Percentiles rank a stretch among this genome's conserved stretches.
Evolutionary conservation across 2,113 vertebrate genomes (phyloP).

Genomic region (Shinisaurus crocodilurus): DNA sequence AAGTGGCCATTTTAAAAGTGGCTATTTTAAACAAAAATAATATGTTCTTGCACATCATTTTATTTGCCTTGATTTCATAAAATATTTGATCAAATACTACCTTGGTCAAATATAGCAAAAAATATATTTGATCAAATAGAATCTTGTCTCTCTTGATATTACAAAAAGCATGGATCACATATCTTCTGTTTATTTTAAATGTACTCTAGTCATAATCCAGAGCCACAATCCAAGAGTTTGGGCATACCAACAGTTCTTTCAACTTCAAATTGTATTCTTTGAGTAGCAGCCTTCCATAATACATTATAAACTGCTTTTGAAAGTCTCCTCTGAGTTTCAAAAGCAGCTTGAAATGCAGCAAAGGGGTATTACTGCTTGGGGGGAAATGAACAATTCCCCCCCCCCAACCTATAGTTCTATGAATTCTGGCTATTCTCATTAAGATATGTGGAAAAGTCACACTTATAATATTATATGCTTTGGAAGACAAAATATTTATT

Average conservation of each 20-base stretch:
- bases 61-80: conserved; percentile 30
- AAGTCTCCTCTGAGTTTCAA: background rate
- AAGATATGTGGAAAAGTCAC: conserved; percentile 18
- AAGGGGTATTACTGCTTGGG: background rate
- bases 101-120: background rate
- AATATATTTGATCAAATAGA: conserved; percentile 4
- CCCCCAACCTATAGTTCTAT: background rate
- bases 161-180: background rate
- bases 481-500: conserved; percentile 13
- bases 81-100: background rate
- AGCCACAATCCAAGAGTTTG: background rate
- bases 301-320: background rate
- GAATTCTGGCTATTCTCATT: conserved; percentile 27
- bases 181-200: conserved; percentile 22
- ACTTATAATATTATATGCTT: conserved; percentile 8
- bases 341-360: background rate
- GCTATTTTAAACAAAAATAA: background rate
- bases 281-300: background rate
- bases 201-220: background rate
- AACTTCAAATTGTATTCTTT: background rate
- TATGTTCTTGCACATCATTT: conserved; percentile 21
- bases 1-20: conserved; percentile 23
- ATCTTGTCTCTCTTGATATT: conserved; percentile 18
- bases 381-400: too few relatives aligned
- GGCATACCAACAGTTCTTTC: background rate